Percentiles rank a stretch among this genome's conserved stretches.
Evolutionary conservation across 2,797 vertebrate genomes (phyloP).

Genomic region (Pseudochirops cupreus): DNA sequence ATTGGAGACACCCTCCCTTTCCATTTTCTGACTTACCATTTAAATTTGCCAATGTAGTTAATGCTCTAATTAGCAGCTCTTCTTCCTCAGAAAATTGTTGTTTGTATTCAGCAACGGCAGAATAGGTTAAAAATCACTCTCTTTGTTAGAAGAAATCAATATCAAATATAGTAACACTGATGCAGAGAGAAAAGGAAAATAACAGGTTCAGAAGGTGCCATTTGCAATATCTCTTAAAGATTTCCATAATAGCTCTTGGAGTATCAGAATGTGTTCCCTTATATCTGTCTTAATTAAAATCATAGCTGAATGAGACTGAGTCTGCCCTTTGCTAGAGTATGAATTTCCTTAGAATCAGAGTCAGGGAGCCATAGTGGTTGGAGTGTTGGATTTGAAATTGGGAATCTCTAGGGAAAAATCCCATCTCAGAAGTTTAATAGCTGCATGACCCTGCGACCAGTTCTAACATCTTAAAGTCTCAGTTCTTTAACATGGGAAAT

Average conservation of each 20-base stretch:
- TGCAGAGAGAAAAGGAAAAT: conserved; percentile 33
- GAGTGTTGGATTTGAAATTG: background rate
- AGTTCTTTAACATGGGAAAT: background rate
- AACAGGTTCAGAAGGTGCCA: background rate
- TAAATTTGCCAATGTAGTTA: background rate
- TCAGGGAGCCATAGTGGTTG: background rate
- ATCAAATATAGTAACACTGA: conserved; percentile 33
- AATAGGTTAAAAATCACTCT: background rate
- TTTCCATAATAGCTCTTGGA: background rate
- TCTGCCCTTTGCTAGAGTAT: background rate
- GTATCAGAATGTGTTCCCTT: conserved; percentile 14
- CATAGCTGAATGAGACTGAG: conserved; percentile 17
- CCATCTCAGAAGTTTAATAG: background rate
- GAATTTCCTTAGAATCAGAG: conserved; percentile 53
- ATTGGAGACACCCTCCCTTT: conserved; percentile 9
- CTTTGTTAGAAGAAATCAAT: conserved; percentile 51
- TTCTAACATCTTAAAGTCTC: background rate
- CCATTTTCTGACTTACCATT: background rate
- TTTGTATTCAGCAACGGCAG: conserved; percentile 17
- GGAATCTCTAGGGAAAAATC: background rate
- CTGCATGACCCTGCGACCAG: background rate
- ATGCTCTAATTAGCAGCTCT: conserved; percentile 26
- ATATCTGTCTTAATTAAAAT: conserved; percentile 66
- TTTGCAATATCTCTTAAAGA: conserved; percentile 1
- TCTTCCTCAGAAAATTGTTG: conserved; percentile 38